phyloP scores from a whole-genome alignment of 2,797 vertebrate genomes.

The Lepilemur ruficaudatus region DNA sequence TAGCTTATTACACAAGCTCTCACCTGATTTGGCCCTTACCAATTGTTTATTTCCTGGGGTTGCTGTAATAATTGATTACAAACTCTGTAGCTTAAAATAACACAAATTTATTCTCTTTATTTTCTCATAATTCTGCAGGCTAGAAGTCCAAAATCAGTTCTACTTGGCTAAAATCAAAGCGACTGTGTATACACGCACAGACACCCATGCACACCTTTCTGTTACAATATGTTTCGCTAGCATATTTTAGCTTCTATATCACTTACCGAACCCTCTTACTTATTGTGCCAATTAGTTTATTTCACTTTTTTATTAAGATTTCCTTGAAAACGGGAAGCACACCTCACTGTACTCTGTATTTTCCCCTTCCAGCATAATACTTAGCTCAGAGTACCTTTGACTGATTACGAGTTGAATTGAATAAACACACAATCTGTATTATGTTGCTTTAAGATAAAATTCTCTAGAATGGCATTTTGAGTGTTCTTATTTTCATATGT shows the following conservation, averaged over 20 bases:
- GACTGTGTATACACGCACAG: too few relatives aligned
- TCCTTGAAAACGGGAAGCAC: neutral
- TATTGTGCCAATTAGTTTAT: neutral
- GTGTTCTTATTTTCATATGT: neutral
- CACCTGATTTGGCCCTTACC: neutral
- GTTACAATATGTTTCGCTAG: neutral
- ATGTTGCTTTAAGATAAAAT: neutral
- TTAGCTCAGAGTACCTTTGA: neutral
- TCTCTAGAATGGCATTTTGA: fast-evolving
- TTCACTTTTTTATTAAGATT: neutral
- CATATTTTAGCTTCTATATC: neutral
- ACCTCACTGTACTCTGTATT: neutral
- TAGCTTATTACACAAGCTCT: neutral
- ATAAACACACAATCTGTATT: neutral
- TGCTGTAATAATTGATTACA: neutral
- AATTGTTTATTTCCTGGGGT: neutral
- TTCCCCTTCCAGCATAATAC: neutral
- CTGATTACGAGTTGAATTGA: neutral
- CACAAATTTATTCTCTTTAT: neutral
- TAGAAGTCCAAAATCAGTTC: neutral
- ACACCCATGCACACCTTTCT: neutral
- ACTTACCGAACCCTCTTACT: neutral
- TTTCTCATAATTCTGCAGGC: neutral
- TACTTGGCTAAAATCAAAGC: neutral
- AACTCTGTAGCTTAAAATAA: neutral